Evolutionary conservation across 2,113 vertebrate genomes (phyloP).

Genomic region (Epinephelus lanceolatus): DNA sequence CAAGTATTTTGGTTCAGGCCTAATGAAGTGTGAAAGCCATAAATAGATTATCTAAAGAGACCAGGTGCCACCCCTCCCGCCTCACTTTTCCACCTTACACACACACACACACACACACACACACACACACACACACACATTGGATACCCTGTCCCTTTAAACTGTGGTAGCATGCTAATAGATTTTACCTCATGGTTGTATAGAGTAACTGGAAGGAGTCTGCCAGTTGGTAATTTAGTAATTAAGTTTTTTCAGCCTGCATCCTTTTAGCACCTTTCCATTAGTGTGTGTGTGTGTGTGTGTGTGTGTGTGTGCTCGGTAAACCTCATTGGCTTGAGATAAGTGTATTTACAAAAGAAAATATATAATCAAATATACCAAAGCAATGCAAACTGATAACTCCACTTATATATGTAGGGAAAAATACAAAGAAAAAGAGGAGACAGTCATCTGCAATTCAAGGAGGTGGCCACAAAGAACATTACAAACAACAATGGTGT

Average conservation of each 20-base stretch:
- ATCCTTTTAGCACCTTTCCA: slow-evolving; percentile 36
- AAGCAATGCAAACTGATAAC: slow-evolving; percentile 44
- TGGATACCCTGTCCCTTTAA: slow-evolving; percentile 44
- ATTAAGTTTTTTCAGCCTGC: slow-evolving; percentile 34
- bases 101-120: not conserved
- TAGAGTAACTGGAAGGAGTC: slow-evolving; percentile 33
- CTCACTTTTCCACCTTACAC: slow-evolving; percentile 29
- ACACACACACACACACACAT: not conserved
- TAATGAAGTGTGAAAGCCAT: slow-evolving; percentile 81
- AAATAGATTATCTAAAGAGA: slow-evolving; percentile 81
- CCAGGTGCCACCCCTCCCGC: slow-evolving; percentile 55
- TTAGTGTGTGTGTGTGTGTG: not conserved
- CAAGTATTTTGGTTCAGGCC: slow-evolving; percentile 71
- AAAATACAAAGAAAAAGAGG: slow-evolving; percentile 47
- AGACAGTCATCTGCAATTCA: slow-evolving; percentile 60
- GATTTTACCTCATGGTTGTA: slow-evolving; percentile 29
- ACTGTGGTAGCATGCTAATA: slow-evolving; percentile 34
- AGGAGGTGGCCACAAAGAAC: slow-evolving; percentile 59
- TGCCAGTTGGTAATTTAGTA: slow-evolving; percentile 50
- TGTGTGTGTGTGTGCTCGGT: slow-evolving; percentile 14
- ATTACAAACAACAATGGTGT: slow-evolving; percentile 64
- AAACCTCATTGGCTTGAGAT: slow-evolving; percentile 8
- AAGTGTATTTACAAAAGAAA: slow-evolving; percentile 25
- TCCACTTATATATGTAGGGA: slow-evolving; percentile 53
- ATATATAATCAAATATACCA: slow-evolving; percentile 53